These are phyloP conservation scores for Salmo trutta DNA, from an alignment of 2,797 vertebrate genomes.

Conservation along the genomic window DNA sequence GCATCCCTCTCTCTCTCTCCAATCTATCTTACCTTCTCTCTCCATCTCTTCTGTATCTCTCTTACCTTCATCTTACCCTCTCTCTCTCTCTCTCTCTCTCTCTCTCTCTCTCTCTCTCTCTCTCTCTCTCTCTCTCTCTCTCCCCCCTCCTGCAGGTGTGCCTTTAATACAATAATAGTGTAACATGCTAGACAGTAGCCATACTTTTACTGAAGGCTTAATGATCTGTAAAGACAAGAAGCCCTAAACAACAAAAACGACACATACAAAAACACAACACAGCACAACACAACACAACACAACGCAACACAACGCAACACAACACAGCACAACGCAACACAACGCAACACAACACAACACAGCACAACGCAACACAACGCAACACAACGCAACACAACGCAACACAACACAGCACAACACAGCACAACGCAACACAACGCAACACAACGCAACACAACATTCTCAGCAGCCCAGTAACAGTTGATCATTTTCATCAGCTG, in stretches of 20 bases:
- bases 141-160: conserved; percentile 33
- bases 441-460: background rate
- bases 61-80: conserved; percentile 6
- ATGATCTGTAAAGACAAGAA: conserved; percentile 29
- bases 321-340: too few relatives aligned
- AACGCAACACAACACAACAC: background rate
- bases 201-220: conserved; percentile 12
- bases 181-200: too few relatives aligned
- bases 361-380: too few relatives aligned
- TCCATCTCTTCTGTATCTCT: background rate
- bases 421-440: too few relatives aligned
- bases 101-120: too few relatives aligned
- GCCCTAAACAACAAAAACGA: conserved; percentile 20
- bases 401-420: background rate
- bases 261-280: conserved; percentile 10
- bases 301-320: too few relatives aligned
- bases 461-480: background rate
- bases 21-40: conserved; percentile 12
- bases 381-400: conserved; percentile 15
- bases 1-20: conserved; percentile 55
- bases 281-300: background rate
- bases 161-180: too few relatives aligned
- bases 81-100: conserved; percentile 12
- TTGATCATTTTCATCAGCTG: conserved; percentile 16
- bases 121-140: too few relatives aligned